Conservation (phyloP, 2,113 vertebrate species). For the Phylloscopus whistleri region DNA sequence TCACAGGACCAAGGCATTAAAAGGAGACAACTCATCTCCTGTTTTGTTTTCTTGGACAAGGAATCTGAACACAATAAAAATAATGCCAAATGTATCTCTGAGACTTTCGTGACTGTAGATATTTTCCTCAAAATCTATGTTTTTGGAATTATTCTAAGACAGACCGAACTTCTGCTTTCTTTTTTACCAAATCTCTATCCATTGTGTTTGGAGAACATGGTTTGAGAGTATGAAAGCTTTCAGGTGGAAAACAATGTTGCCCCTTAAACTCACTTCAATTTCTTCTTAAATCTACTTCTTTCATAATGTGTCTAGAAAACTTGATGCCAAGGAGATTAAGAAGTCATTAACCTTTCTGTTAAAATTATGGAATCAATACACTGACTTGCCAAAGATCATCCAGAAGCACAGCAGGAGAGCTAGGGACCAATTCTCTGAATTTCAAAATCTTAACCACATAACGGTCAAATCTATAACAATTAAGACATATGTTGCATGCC, state of each 20-base stretch:
- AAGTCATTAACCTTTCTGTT: neutral
- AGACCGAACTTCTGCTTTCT: neutral
- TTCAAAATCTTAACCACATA: neutral
- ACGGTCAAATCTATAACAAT: neutral
- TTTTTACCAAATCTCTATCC: neutral
- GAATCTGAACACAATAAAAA: neutral
- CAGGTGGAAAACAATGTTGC: neutral
- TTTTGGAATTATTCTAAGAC: neutral
- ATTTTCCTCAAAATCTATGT: neutral
- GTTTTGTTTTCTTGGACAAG: neutral
- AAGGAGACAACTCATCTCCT: neutral
- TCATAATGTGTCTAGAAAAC: neutral
- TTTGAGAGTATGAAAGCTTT: neutral
- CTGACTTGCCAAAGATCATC: neutral
- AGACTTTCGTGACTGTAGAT: neutral
- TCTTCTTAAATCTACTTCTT: neutral
- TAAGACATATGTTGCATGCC: neutral
- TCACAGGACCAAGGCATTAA: neutral
- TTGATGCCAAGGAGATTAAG: neutral
- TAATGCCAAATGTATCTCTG: neutral
- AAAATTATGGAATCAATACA: neutral
- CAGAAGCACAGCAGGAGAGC: neutral
- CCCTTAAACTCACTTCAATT: neutral
- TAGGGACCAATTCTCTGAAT: neutral
- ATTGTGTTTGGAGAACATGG: neutral